Evolutionary conservation across 2,797 vertebrate species (phyloP).

Genomic region (Urosaurus nigricauda): DNA sequence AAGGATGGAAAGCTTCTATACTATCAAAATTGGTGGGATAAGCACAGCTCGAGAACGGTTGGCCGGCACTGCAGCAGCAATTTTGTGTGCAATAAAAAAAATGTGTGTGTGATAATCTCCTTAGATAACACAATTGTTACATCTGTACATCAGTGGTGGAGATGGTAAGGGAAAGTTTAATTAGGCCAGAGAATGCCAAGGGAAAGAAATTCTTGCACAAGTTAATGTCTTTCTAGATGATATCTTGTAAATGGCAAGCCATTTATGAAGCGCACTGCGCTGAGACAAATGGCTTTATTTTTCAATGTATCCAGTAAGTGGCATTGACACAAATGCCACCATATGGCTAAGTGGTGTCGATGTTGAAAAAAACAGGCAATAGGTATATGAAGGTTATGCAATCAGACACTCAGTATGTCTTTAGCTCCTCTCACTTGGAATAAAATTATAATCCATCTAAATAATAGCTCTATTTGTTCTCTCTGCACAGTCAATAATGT

Average conservation of each 20-base stretch:
- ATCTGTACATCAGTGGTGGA: background rate
- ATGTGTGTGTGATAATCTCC: too few species aligned
- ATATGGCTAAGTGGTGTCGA: background rate
- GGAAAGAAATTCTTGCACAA: background rate
- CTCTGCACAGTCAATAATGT: background rate
- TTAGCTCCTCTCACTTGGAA: background rate
- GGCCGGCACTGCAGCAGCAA: too few species aligned
- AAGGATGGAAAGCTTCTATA: too few species aligned
- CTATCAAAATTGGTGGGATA: too few species aligned
- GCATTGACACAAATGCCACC: slow-evolving; percentile 1
- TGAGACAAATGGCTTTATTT: slow-evolving; percentile 13
- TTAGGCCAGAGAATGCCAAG: slow-evolving; percentile 27
- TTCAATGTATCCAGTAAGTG: background rate
- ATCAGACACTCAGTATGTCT: background rate
- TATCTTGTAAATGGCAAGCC: slow-evolving; percentile 26
- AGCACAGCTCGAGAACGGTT: too few species aligned
- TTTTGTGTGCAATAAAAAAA: too few species aligned
- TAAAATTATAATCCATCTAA: background rate
- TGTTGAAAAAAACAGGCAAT: background rate
- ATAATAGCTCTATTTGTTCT: background rate
- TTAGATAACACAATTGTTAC: background rate
- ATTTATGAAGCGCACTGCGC: background rate
- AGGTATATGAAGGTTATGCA: background rate
- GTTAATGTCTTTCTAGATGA: background rate
- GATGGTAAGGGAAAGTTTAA: background rate